Percentiles rank a stretch among this genome's conserved stretches.
Evolutionary conservation across 2,113 vertebrate genomes (phyloP).

Genomic region (Cynopterus brachyotis): DNA sequence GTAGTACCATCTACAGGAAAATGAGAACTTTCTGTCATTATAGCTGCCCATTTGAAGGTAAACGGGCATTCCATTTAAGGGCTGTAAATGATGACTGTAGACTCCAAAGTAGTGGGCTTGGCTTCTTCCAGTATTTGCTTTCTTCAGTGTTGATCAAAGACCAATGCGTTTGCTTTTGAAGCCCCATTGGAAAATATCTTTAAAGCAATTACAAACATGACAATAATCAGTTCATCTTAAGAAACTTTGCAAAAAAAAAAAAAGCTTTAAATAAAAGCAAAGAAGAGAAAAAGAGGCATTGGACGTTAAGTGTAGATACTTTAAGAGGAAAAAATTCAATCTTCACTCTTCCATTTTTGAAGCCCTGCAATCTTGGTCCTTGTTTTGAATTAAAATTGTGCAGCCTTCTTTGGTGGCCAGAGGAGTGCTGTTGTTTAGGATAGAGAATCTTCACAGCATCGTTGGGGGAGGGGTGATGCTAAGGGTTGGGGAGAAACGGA

Average conservation of each 20-base stretch:
- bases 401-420: constrained; percentile 30
- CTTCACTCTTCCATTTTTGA: not conserved
- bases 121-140: constrained; percentile 57
- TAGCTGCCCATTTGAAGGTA: constrained; percentile 41
- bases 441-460: not conserved
- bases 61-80: constrained; percentile 33
- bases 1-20: constrained; percentile 45
- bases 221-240: constrained; percentile 41
- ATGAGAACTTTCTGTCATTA: not conserved
- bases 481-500: not conserved
- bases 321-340: not conserved
- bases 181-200: constrained; percentile 44
- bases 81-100: constrained; percentile 25
- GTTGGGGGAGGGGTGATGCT: not conserved
- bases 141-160: constrained; percentile 64
- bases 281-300: not conserved
- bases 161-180: constrained; percentile 45
- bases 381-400: constrained; percentile 58
- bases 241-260: not conserved
- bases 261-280: constrained; percentile 38
- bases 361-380: not conserved
- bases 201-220: constrained; percentile 46
- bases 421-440: not conserved
- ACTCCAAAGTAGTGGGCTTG: constrained; percentile 11
- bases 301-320: not conserved